Evolutionary conservation across 2,888 invertebrate species (phyloP), one percentile per base, ranked within the genome.

Genomic region (Agrotis exclamationis): DNA sequence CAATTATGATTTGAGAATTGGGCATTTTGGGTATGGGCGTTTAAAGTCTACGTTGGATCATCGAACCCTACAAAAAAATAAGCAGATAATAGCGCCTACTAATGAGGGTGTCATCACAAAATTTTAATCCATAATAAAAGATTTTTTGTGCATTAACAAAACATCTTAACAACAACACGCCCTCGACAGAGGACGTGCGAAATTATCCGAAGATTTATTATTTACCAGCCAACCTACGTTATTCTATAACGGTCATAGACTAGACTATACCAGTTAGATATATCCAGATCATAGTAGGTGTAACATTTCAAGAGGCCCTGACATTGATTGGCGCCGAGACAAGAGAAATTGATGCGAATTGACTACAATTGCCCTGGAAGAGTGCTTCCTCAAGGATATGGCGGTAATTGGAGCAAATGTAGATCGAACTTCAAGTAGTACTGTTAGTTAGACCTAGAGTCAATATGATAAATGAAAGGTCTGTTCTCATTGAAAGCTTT

Each of bases 291-390:
- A 67, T 57, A 70, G 50, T 62, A 76, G 39, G 39, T 28, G 65
- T 18, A 62, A 22, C 48, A 62, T 58, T 39, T 39, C 39, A 39
- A 24, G 54, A 65, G 80, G 69, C 81, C 76, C 71, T 74, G 83
- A 80, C 76, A 79, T 82, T 85, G 78, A 82, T 85, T 84, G 79
- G 63, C 28, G 77, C 22, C 72, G 70, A 74, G 84, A 76, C 85
- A 24, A 74, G 63, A 80, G 80, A 86, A 84, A 82, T 84, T 80
- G 76, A 84, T 73, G 67, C 58, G 28, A 84, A 85, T 84, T 85
- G 77, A 76, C 33, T 57, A 78, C 80, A 84, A 85, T 85, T 85
- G 80, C 59, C 65, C 66, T 70, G 72, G 63, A 76, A 64, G 65
- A 74, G 48, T 62, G 74, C 72, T 82, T 77, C 70, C 69, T 64